Percentiles rank a stretch among this genome's conserved stretches.
These are phyloP conservation scores for Rhorus exstirpatorius DNA, from an alignment of 2,888 invertebrate species.

Conservation along the genomic window DNA sequence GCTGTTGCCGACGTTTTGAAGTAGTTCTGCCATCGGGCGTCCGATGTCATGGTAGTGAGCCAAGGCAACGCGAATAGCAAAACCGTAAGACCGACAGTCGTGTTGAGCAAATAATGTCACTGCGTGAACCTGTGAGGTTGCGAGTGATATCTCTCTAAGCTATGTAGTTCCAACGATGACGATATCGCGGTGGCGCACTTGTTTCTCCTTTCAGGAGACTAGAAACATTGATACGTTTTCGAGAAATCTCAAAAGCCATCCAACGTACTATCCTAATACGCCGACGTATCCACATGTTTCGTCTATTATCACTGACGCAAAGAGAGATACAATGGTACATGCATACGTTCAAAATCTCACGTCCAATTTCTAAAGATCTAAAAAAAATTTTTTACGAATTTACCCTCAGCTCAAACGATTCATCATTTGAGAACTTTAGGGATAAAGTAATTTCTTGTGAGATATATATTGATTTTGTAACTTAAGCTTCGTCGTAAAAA, in stretches of 20 bases:
- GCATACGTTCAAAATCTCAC: neutral
- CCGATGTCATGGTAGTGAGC: slow-evolving; percentile 44
- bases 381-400: too few relatives aligned
- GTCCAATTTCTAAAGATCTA: neutral
- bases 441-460: too few relatives aligned
- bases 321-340: neutral
- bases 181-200: slow-evolving; percentile 61
- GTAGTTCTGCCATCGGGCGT: slow-evolving; percentile 38
- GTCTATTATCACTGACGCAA: slow-evolving; percentile 46
- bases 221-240: slow-evolving; percentile 60
- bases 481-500: too few relatives aligned
- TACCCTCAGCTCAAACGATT: too few relatives aligned
- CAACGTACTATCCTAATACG: slow-evolving; percentile 74
- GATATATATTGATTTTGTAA: too few relatives aligned
- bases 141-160: neutral
- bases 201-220: slow-evolving; percentile 67
- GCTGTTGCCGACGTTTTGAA: slow-evolving; percentile 46
- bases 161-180: slow-evolving; percentile 13
- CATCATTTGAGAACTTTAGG: too few relatives aligned
- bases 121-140: neutral
- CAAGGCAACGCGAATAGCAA: neutral
- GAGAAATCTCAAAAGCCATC: slow-evolving; percentile 23
- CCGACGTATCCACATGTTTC: slow-evolving; percentile 68
- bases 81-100: slow-evolving; percentile 4
- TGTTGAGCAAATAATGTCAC: slow-evolving; percentile 15